Conservation (phyloP, 2,797 vertebrate genomes). For the Falco columbarius region DNA sequence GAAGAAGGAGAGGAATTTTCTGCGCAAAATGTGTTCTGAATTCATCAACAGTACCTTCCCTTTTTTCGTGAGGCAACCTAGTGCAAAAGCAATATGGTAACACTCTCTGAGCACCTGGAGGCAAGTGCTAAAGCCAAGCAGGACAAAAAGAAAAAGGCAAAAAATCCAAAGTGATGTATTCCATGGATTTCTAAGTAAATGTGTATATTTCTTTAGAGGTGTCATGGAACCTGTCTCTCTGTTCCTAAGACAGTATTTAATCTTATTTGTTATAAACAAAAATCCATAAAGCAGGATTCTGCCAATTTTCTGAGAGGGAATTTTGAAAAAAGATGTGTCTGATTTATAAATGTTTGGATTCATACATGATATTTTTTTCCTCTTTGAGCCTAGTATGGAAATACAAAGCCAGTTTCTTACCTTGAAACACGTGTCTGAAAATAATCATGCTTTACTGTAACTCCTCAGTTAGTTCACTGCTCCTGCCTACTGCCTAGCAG, state of each 20-base stretch:
- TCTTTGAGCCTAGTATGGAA: not conserved
- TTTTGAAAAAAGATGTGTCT: not conserved
- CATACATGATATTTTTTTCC: not conserved
- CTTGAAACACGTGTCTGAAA: not conserved
- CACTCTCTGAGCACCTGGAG: not conserved
- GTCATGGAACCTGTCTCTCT: conserved; percentile 27
- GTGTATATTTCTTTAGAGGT: not conserved
- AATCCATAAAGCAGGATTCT: not conserved
- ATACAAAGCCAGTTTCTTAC: not conserved
- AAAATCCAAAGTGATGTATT: not conserved
- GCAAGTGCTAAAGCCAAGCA: not conserved
- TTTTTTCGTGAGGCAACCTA: not conserved
- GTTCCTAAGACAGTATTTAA: conserved; percentile 40
- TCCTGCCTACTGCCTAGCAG: not conserved
- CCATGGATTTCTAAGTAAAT: not conserved
- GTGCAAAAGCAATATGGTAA: not conserved
- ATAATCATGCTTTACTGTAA: not conserved
- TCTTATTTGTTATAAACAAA: conserved; percentile 33
- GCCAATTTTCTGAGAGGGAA: not conserved
- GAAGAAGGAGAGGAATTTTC: not conserved
- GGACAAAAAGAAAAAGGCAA: not conserved
- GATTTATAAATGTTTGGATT: not conserved
- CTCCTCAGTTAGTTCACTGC: not conserved
- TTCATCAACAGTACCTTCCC: not conserved
- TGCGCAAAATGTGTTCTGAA: not conserved